These are phyloP conservation scores for Notothenia coriiceps DNA, from an alignment of 2,113 vertebrate genomes.

Conservation along the genomic window DNA sequence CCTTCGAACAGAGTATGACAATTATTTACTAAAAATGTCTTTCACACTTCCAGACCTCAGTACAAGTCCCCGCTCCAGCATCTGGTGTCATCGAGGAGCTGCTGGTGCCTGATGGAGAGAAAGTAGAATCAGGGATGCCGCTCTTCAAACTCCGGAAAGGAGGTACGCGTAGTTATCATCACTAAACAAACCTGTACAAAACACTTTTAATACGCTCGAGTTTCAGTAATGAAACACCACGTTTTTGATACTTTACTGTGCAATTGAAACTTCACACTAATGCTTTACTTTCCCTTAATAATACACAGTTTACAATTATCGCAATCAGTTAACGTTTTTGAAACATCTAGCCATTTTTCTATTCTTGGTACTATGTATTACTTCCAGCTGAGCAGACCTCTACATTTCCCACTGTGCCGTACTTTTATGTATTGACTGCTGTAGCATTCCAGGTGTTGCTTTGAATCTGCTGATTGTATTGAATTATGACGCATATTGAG, in stretches of 20 bases:
- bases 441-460: background rate
- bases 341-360: too few relatives aligned
- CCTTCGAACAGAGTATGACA: background rate
- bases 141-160: constrained; percentile 96
- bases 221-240: too few relatives aligned
- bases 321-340: too few relatives aligned
- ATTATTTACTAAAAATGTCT: background rate
- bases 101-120: constrained; percentile 93
- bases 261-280: too few relatives aligned
- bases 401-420: too few relatives aligned
- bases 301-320: background rate
- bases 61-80: constrained; percentile 94
- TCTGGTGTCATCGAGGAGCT: constrained; percentile 96
- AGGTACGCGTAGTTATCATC: constrained; percentile 76
- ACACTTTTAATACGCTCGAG: background rate
- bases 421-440: background rate
- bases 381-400: too few relatives aligned
- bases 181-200: background rate
- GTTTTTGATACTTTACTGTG: too few relatives aligned
- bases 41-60: constrained; percentile 87
- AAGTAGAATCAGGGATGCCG: constrained; percentile 93
- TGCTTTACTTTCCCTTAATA: background rate
- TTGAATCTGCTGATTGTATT: background rate
- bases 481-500: background rate
- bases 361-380: too few relatives aligned